A percentile compares a stretch with the other conserved stretches of the same genome.
Evolutionary conservation across 2,888 invertebrate species (phyloP).

Genomic region (Sarcophaga caerulescens): DNA sequence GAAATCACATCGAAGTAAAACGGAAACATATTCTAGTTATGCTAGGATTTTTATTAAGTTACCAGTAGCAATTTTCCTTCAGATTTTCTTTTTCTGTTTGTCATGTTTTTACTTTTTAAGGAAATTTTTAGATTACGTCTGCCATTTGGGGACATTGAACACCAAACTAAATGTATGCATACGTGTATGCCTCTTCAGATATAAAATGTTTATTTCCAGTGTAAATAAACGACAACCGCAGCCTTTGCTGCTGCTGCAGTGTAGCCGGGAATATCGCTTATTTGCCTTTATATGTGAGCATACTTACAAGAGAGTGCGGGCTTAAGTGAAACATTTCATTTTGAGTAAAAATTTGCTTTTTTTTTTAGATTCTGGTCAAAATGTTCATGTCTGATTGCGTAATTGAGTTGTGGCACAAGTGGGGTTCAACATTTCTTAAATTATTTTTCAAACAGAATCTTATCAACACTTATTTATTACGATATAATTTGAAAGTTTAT

Average conservation of each 20-base stretch:
- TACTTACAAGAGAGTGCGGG: not conserved
- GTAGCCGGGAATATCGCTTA: not conserved
- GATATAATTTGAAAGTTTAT: not conserved
- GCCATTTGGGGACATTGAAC: conserved; percentile 22
- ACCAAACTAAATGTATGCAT: conserved; percentile 23
- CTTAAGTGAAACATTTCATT: not conserved
- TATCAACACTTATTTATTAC: conserved; percentile 12
- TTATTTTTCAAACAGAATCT: not conserved
- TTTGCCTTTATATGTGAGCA: not conserved
- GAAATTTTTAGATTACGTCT: conserved; percentile 39
- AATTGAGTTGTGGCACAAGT: conserved; percentile 48
- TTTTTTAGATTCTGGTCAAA: conserved; percentile 15
- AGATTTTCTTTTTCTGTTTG: not conserved
- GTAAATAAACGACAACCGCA: conserved; percentile 17
- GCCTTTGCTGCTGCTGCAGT: not conserved
- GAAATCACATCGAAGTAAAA: conserved; percentile 55
- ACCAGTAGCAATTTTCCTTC: conserved; percentile 15
- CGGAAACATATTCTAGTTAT: conserved; percentile 57
- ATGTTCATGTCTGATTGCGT: conserved; percentile 60
- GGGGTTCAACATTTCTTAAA: not conserved
- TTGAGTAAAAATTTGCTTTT: not conserved
- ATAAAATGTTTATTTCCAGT: conserved; percentile 29
- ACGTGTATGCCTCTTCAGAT: conserved; percentile 14
- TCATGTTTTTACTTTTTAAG: not conserved
- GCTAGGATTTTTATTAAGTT: conserved; percentile 52